These are phyloP conservation scores for Myotis lucifugus DNA, from an alignment of 2,113 vertebrate genomes.

Conservation along the genomic window DNA sequence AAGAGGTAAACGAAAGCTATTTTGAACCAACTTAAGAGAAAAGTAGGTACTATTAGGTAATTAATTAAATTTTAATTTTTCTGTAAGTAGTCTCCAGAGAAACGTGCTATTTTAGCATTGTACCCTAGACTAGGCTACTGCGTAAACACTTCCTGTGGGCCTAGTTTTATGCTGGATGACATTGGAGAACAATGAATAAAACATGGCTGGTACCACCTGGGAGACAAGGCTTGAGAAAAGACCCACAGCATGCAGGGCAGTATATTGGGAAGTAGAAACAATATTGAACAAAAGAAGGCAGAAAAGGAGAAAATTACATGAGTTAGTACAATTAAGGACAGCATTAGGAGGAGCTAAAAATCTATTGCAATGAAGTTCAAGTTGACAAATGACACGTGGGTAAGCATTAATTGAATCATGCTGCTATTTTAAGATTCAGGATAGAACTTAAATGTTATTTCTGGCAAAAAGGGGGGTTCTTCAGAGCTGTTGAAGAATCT, in stretches of 20 bases:
- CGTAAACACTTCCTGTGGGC: background rate
- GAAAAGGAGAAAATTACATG: background rate
- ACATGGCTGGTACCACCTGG: background rate
- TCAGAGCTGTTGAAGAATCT: background rate
- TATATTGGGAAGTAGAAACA: background rate
- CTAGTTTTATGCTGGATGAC: slow-evolving; percentile 6
- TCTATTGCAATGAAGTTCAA: background rate
- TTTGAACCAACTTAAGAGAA: slow-evolving; percentile 60
- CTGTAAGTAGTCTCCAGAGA: slow-evolving; percentile 54
- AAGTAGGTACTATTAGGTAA: slow-evolving; percentile 67
- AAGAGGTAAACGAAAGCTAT: slow-evolving; percentile 70
- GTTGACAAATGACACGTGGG: background rate
- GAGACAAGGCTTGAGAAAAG: background rate
- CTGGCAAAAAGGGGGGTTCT: background rate
- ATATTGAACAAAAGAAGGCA: background rate
- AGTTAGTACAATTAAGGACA: background rate
- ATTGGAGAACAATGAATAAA: slow-evolving; percentile 22
- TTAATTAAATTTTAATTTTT: slow-evolving; percentile 77
- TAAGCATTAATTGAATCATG: slow-evolving; percentile 48
- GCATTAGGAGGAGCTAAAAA: background rate
- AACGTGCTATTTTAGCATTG: slow-evolving; percentile 45
- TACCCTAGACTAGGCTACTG: background rate
- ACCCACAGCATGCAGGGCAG: background rate
- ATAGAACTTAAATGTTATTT: background rate
- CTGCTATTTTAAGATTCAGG: slow-evolving; percentile 31